Percentiles rank a stretch among this genome's conserved stretches.
These are phyloP conservation scores for Balanococcus diminutus DNA, from an alignment of 2,888 invertebrate species.

Conservation along the genomic window DNA sequence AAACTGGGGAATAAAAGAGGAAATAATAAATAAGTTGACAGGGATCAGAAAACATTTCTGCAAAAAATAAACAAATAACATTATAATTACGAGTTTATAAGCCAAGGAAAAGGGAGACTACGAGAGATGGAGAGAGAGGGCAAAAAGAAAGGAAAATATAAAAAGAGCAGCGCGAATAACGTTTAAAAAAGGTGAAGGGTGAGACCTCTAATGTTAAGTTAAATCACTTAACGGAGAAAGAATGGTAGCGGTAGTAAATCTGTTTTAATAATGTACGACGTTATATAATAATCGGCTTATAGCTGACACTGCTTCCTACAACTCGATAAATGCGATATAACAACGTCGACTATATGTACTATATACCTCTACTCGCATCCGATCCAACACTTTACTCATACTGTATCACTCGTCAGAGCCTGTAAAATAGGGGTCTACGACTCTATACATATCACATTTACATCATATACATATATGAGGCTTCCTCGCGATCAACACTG, in stretches of 20 bases:
- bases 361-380: background rate
- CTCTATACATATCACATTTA: background rate
- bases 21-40: background rate
- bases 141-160: background rate
- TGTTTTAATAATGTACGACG: slow-evolving; percentile 54
- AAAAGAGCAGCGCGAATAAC: slow-evolving; percentile 29
- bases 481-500: background rate
- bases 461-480: background rate
- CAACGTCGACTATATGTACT: background rate
- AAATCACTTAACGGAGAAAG: slow-evolving; percentile 47
- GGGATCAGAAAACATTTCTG: background rate
- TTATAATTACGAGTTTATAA: background rate
- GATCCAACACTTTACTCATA: background rate
- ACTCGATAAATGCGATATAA: slow-evolving; percentile 4
- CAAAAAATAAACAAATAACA: background rate
- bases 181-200: slow-evolving; percentile 40
- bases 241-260: slow-evolving; percentile 50
- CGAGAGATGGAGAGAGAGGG: background rate
- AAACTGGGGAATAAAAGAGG: background rate
- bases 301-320: slow-evolving; percentile 48
- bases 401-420: background rate
- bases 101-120: background rate
- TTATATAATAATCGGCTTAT: slow-evolving; percentile 54
- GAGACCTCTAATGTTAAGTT: slow-evolving; percentile 51
- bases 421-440: background rate